phyloP scores from a whole-genome alignment of 2,113 vertebrate species.

The Hydrolagus affinis region DNA sequence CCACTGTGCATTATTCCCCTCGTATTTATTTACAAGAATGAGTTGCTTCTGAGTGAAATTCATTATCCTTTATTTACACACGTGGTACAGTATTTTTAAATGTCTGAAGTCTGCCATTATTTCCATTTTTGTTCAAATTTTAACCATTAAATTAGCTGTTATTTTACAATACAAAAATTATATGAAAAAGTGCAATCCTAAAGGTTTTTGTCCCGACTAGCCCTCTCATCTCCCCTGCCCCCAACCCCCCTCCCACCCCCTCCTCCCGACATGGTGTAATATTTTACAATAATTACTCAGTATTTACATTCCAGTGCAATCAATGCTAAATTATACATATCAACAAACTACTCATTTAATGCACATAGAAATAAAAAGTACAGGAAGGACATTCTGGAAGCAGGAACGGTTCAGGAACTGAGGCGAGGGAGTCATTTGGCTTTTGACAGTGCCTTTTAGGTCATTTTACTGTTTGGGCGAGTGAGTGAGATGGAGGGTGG shows the following conservation, averaged over 20 bases:
- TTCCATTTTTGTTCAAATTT: slow-evolving; percentile 39
- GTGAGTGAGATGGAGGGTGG: background rate
- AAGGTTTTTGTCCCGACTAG: slow-evolving; percentile 52
- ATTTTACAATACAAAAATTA: slow-evolving; percentile 88
- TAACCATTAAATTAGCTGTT: slow-evolving; percentile 66
- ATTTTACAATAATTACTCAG: slow-evolving; percentile 85
- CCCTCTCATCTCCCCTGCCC: slow-evolving; percentile 40
- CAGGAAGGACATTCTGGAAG: slow-evolving; percentile 31
- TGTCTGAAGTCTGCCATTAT: slow-evolving; percentile 61
- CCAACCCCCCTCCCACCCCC: slow-evolving; percentile 47
- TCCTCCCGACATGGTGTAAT: slow-evolving; percentile 59
- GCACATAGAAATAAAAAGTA: slow-evolving; percentile 26
- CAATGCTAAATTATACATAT: slow-evolving; percentile 90
- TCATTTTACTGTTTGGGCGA: background rate
- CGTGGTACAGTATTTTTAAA: slow-evolving; percentile 77
- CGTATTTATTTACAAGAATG: background rate
- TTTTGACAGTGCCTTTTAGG: background rate
- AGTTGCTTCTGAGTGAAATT: slow-evolving; percentile 37
- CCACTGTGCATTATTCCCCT: no score
- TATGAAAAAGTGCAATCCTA: slow-evolving; percentile 65
- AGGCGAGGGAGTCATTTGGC: background rate
- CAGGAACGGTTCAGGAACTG: background rate
- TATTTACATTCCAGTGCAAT: slow-evolving; percentile 84
- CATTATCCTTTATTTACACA: slow-evolving; percentile 81
- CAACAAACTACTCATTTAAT: slow-evolving; percentile 65